phyloP scores from a whole-genome alignment of 2,113 vertebrate genomes.

The Thinocorus orbignyianus region DNA sequence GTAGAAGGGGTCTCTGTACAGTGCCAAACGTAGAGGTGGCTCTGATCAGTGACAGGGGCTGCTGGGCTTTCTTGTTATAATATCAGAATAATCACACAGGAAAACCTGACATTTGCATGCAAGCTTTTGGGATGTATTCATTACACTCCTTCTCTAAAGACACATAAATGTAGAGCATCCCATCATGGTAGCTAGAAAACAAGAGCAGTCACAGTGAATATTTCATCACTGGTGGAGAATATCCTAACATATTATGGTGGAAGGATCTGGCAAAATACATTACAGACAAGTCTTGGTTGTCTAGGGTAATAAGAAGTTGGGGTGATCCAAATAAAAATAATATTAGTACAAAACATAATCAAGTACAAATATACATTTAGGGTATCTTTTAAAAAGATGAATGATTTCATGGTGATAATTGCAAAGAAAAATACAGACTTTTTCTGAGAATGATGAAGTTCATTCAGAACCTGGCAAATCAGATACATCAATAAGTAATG shows the following conservation, averaged over 20 bases:
- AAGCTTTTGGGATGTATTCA: neutral
- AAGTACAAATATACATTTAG: neutral
- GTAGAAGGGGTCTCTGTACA: neutral
- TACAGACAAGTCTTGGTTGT: neutral
- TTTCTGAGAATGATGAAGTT: neutral
- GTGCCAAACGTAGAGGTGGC: rapidly evolving
- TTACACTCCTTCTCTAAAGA: neutral
- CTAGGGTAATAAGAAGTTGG: neutral
- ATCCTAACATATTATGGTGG: neutral
- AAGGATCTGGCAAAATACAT: neutral
- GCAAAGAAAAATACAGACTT: neutral
- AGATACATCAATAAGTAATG: neutral
- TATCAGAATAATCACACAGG: neutral
- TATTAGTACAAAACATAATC: neutral
- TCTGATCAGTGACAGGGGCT: neutral
- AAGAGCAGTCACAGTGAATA: neutral
- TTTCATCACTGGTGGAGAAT: neutral
- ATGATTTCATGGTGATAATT: neutral
- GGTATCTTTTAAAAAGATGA: neutral
- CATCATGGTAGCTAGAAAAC: neutral
- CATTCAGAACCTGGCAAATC: neutral
- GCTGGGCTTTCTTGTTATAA: neutral
- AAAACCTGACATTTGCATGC: neutral
- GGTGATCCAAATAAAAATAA: neutral
- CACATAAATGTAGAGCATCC: neutral